phyloP scores from a whole-genome alignment of 2,113 vertebrate species.

The Dasyprocta punctata region DNA sequence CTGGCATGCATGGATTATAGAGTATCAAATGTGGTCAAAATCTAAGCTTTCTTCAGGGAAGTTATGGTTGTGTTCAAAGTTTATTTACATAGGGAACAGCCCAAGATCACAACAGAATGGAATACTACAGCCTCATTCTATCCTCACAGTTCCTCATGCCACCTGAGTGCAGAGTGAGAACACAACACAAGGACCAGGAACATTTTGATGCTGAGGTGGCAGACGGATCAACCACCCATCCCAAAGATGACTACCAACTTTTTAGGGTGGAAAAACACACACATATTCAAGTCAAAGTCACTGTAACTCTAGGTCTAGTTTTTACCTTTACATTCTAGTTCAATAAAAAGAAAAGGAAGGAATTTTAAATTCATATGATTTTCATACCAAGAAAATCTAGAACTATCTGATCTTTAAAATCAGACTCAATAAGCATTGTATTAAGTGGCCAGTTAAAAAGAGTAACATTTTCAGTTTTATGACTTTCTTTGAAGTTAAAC shows the following conservation, averaged over 20 bases:
- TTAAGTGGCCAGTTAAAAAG: background rate
- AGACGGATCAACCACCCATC: background rate
- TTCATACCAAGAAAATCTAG: conserved; percentile 2
- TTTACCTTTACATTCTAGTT: background rate
- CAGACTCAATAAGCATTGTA: background rate
- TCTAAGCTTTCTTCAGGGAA: background rate
- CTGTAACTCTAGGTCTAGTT: background rate
- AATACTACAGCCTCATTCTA: background rate
- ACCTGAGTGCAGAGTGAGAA: background rate
- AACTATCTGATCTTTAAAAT: background rate
- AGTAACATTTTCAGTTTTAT: background rate
- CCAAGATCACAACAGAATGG: background rate
- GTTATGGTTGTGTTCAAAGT: background rate
- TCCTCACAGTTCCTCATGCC: background rate
- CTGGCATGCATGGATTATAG: background rate
- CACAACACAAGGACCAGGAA: background rate
- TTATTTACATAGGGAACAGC: background rate
- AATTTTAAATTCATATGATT: conserved; percentile 22
- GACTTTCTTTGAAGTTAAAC: conserved; percentile 8
- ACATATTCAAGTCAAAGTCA: background rate
- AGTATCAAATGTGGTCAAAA: background rate
- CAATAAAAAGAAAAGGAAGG: conserved; percentile 1
- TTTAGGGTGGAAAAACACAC: background rate
- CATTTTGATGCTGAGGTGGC: background rate
- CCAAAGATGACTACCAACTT: background rate